Conservation (phyloP, 2,797 vertebrate species). For the Netta rufina region DNA sequence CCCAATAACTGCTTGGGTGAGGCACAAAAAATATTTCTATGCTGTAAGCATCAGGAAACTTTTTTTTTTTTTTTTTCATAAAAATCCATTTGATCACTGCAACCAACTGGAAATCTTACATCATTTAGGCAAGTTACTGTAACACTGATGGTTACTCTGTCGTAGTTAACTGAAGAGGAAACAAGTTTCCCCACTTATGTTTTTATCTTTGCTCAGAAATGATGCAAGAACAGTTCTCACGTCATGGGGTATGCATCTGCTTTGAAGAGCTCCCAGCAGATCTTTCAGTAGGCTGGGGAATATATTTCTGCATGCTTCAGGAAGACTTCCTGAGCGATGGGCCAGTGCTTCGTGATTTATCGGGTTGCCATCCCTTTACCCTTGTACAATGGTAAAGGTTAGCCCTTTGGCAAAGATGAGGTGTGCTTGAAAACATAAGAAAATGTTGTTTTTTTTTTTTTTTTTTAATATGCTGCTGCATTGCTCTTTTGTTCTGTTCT, state of each 20-base stretch:
- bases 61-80: slow-evolving; percentile 10
- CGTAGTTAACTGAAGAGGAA: neutral
- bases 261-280: neutral
- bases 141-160: neutral
- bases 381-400: neutral
- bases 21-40: neutral
- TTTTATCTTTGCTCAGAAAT: neutral
- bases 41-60: neutral
- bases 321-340: neutral
- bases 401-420: neutral
- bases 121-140: neutral
- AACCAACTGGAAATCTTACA: neutral
- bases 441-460: fast-evolving
- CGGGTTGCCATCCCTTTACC: fast-evolving
- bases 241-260: neutral
- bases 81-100: neutral
- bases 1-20: neutral
- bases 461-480: neutral
- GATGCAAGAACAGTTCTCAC: neutral
- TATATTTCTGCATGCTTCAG: neutral
- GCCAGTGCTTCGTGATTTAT: neutral
- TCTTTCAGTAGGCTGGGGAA: neutral
- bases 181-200: neutral
- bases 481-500: fast-evolving
- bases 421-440: neutral